phyloP scores from a whole-genome alignment of 2,888 invertebrate species.

The Apamea sordens region DNA sequence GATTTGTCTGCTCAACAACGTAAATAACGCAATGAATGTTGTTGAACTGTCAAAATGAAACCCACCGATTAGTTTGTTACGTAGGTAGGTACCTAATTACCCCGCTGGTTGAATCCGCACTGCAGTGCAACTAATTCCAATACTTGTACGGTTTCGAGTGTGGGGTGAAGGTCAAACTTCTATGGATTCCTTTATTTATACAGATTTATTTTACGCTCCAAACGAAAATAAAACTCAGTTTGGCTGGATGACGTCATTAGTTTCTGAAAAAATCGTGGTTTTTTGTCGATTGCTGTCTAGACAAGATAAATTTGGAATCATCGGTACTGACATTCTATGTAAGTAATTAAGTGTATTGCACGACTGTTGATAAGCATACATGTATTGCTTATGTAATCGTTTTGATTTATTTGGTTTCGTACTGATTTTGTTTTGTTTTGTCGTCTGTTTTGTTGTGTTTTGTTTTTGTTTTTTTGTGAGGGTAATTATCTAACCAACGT shows the following conservation, averaged over 20 bases:
- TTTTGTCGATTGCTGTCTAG: conserved; percentile 34
- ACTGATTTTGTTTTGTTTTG: conserved; percentile 3
- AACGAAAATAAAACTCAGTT: conserved; percentile 30
- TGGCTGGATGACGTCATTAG: conserved; percentile 16
- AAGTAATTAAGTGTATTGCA: conserved; percentile 12
- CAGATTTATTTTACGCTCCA: conserved; percentile 35
- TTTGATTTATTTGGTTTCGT: background rate
- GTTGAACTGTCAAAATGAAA: too few relatives aligned
- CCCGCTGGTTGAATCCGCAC: conserved; percentile 24
- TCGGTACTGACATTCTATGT: background rate
- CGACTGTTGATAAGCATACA: conserved; percentile 20
- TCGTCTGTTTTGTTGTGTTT: too few relatives aligned
- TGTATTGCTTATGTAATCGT: background rate
- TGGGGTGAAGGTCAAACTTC: conserved; percentile 53
- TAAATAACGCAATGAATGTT: too few relatives aligned
- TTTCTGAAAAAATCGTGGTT: conserved; percentile 18
- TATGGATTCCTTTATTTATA: conserved; percentile 52
- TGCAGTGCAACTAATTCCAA: conserved; percentile 32
- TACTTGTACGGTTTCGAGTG: conserved; percentile 58
- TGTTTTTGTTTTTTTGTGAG: too few relatives aligned
- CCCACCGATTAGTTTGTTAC: too few relatives aligned
- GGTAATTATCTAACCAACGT: background rate
- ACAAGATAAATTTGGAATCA: conserved; percentile 30
- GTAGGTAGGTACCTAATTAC: too few relatives aligned
- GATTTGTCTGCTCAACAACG: too few relatives aligned